Evolutionary conservation across 2,113 vertebrate species (phyloP).

Genomic region (Gallinago jamesoni): DNA sequence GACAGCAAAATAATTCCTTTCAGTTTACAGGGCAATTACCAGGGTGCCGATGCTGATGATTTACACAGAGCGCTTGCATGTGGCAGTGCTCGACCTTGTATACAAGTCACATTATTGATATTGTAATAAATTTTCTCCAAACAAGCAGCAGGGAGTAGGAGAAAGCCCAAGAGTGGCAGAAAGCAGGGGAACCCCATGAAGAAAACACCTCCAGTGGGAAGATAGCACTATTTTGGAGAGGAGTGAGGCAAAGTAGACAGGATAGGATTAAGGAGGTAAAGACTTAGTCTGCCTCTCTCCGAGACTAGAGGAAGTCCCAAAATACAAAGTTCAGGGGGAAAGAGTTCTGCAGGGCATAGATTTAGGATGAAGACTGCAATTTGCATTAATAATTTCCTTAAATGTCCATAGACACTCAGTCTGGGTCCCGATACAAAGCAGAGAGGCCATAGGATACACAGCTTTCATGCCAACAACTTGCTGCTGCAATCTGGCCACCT

Average conservation of each 20-base stretch:
- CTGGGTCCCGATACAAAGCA: neutral
- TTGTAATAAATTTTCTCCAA: constrained; percentile 67
- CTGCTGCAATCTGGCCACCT: neutral
- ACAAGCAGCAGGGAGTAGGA: constrained; percentile 5
- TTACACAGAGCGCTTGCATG: constrained; percentile 23
- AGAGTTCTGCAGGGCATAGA: neutral
- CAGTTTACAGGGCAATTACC: constrained; percentile 58
- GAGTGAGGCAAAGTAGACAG: neutral
- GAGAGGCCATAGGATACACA: neutral
- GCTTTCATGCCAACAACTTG: neutral
- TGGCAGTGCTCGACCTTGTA: constrained; percentile 46
- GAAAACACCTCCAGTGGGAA: neutral
- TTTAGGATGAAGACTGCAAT: neutral
- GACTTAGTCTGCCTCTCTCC: neutral
- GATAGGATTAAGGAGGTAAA: neutral
- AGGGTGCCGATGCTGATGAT: constrained; percentile 27
- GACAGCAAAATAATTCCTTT: constrained; percentile 49
- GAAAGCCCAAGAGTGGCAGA: neutral
- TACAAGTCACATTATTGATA: constrained; percentile 68
- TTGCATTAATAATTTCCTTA: neutral
- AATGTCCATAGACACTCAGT: neutral
- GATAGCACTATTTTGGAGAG: neutral
- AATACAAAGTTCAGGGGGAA: neutral
- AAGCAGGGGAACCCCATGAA: neutral
- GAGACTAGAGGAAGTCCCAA: neutral